Evolutionary conservation across 2,113 vertebrate genomes (phyloP).

Genomic region (Scolopax mira): DNA sequence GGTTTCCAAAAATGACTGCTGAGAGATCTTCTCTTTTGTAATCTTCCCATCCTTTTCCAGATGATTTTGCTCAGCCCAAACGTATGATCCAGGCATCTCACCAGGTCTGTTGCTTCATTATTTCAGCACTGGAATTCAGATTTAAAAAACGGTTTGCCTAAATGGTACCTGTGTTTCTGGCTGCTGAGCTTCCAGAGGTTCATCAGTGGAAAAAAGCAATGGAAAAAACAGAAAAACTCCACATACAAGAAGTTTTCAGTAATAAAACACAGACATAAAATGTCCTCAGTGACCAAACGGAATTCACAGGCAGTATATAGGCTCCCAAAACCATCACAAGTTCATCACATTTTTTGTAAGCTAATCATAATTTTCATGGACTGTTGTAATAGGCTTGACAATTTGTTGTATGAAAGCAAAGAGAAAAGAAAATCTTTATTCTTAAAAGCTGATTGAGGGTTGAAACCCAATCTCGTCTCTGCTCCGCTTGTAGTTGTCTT

Average conservation of each 20-base stretch:
- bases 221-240: slow-evolving; percentile 1
- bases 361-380: neutral
- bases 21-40: neutral
- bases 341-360: neutral
- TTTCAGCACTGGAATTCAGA: neutral
- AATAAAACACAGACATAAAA: neutral
- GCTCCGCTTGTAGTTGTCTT: neutral
- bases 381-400: neutral
- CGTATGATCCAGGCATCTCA: neutral
- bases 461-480: neutral
- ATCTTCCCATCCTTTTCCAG: neutral
- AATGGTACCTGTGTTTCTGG: neutral
- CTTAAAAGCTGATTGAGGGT: neutral
- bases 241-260: neutral
- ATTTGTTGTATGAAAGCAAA: neutral
- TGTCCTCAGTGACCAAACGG: neutral
- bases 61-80: neutral
- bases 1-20: neutral
- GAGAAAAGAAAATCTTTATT: neutral
- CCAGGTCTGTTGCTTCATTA: neutral
- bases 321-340: neutral
- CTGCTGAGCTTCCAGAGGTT: neutral
- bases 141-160: neutral
- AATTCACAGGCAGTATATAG: neutral
- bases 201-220: neutral